Evolutionary conservation across 2,797 vertebrate species (phyloP), one percentile per base, ranked within the genome.

Genomic region (Xiphorhynchus erythropygius): DNA sequence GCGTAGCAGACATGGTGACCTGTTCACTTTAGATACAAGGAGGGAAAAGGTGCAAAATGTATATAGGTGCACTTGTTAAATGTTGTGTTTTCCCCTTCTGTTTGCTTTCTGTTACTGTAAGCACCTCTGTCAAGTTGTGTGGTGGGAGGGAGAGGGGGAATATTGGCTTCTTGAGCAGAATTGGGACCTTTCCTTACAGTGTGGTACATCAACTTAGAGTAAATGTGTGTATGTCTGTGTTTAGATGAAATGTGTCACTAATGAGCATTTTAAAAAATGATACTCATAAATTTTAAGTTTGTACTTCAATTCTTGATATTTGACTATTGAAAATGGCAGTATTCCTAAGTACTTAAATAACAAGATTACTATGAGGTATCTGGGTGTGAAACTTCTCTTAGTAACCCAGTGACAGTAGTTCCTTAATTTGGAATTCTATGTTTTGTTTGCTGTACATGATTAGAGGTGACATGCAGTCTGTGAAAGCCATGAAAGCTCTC

Each of bases 51-150:
- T 92, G 74, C 90, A 96, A 96, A 93, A 78, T 97, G 95, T 97
- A 97, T 68, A 96, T 97, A 95, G 65, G 52, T 82, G 91, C 85
- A 90, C 86, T 97, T 93, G 82, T 89, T 96, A 89, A 93, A 79
- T 96, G 91, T 94, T 65, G 93, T 95, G 89, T 91, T 94, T 94
- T 95, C 76, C 84, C 84, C 82, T 94, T 95, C 83, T 84, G 65
- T 97, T 96, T 84, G 93, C 91, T 95, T 91, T 93, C 85, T 91
- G 3, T 95, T 92, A 53, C 89, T 93, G 90, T 94, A 91, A 92
- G 82, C 93, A 97, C 92, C 94, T 95, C 79, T 91, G 68, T 96
- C 47, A 74, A 69, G 77, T 74, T 79, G 24, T 69, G 42, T 87
- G 78, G 81, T 65, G 67, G 71, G 74, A 89, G 83, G 76, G 68